Percentiles rank a stretch among this genome's conserved stretches.
Conservation (phyloP, 2,113 vertebrate genomes). For the Gallinago jamesoni region DNA sequence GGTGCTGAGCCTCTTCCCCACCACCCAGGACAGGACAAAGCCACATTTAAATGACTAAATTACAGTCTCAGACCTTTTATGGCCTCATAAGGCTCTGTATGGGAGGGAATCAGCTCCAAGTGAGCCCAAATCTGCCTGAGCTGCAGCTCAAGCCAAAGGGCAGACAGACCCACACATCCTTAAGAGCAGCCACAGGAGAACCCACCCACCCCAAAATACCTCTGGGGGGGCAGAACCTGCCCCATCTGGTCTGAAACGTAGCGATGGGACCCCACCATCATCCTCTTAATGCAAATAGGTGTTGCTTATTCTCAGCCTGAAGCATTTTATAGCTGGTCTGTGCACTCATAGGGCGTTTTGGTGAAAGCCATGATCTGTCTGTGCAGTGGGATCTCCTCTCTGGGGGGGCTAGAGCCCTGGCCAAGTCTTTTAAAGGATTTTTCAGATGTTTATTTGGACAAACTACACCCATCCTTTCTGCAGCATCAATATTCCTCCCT, state of each 20-base stretch:
- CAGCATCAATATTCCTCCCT: not conserved
- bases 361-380: not conserved
- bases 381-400: not conserved
- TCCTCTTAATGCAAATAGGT: not conserved
- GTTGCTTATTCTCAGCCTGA: not conserved
- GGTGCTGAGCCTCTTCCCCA: not conserved
- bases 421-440: not conserved
- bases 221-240: not conserved
- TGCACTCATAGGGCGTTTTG: accelerated
- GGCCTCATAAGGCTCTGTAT: not conserved
- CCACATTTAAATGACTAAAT: not conserved
- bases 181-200: accelerated
- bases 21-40: not conserved
- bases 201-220: not conserved
- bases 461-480: not conserved
- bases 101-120: not conserved
- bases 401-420: not conserved
- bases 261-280: not conserved
- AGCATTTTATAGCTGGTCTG: accelerated
- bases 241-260: not conserved
- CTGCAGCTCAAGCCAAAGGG: not conserved
- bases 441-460: not conserved
- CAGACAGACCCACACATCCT: not conserved
- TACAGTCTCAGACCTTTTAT: not conserved
- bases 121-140: not conserved